A percentile compares a stretch with the other conserved stretches of the same genome.
phyloP scores from a whole-genome alignment of 2,888 invertebrate genomes.

The Sarcophaga caerulescens region DNA sequence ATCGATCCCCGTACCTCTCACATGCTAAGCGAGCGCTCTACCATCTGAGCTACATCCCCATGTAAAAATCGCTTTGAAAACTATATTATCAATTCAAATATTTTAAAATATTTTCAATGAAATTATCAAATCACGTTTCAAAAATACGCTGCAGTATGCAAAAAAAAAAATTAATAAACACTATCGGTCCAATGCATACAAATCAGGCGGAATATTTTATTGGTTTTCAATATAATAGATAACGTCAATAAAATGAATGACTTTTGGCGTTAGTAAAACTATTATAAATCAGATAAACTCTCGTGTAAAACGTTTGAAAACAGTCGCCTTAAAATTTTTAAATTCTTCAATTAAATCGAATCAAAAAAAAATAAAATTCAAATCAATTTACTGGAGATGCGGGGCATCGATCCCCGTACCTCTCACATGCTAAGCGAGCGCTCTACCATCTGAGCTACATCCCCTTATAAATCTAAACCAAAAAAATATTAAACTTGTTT shows the following conservation, averaged over 20 bases:
- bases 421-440: conserved; percentile 81
- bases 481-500: no score
- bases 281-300: neutral
- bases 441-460: conserved; percentile 80
- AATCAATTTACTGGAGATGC: conserved; percentile 74
- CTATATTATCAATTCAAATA: no score
- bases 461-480: conserved; percentile 69
- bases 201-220: no score
- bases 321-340: neutral
- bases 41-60: conserved; percentile 80
- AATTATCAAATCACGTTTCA: no score
- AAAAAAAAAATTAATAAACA: no score
- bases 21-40: conserved; percentile 81
- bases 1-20: conserved; percentile 80
- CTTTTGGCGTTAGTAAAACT: neutral
- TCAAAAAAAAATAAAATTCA: conserved; percentile 16
- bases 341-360: conserved; percentile 8
- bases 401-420: conserved; percentile 80
- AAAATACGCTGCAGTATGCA: no score
- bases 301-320: neutral
- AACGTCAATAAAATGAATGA: no score
- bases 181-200: no score
- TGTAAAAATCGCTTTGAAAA: neutral
- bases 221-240: no score
- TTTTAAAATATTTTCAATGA: no score